Evolutionary conservation across 2,113 vertebrate genomes (phyloP), one percentile per base, ranked within the genome.

Genomic region (Leptocoma aspasia): DNA sequence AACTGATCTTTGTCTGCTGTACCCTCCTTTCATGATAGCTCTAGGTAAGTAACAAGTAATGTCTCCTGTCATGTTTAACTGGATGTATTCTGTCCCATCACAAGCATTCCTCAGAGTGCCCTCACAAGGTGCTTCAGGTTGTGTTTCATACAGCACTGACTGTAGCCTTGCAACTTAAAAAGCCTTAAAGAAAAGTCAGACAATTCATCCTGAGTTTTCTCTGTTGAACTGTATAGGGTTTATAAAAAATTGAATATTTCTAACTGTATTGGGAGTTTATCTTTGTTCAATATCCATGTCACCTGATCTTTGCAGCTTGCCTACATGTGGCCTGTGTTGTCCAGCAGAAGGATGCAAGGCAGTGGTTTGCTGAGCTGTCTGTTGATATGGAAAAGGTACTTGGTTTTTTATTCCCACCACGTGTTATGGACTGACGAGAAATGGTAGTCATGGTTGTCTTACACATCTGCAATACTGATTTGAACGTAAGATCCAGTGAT

Each of bases 331-430:
- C 99, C 82, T 99, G 99, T 97, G 99, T 99, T 96, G 99, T 99
- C 71, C 99, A 99, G 95, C 99, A 99, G 98, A 99, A 99, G 96
- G 99, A 99, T 97, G 99, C 99, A 95, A 98, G 99, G 72, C 99
- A 99, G 68, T 99, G 99, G 99, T 99, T 99, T 97, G 98, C 99
- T 65, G 99, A 99, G 97, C 99, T 99, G 19, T 99, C 99, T 52
- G 99, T 99, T 60, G 99, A 99, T 97, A 99, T 99, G 99, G 99
- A 99, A 94, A 99, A 99, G 99, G 99, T 99, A 98, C 70, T 90
- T 77, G 95, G 71, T n/a, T 84, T 90, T 93, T 95, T 41, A 61
- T 73, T 86, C 39, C 30, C 3, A 2, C 10, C 61, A 35, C 39
- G 86, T 84, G 28, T 76, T 85, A 75, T 2, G 17, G 42, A 68